These are phyloP conservation scores for Tyria jacobaeae DNA, from an alignment of 2,888 invertebrate species.

Conservation along the genomic window DNA sequence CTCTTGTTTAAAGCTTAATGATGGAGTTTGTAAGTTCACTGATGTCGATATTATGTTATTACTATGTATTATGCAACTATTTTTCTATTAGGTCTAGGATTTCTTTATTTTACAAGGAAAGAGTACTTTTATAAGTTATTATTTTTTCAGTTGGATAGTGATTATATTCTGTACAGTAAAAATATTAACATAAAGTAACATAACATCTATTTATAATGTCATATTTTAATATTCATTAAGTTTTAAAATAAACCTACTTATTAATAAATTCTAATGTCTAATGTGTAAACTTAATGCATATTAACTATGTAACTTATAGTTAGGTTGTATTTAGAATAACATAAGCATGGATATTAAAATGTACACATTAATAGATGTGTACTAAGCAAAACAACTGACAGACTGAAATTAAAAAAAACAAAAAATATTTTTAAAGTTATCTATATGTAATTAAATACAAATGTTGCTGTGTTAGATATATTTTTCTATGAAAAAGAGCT, in stretches of 20 bases:
- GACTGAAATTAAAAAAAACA: neutral
- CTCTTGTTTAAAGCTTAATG: slow-evolving; percentile 71
- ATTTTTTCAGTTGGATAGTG: slow-evolving; percentile 26
- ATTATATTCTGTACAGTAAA: slow-evolving; percentile 48
- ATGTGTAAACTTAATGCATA: slow-evolving; percentile 53
- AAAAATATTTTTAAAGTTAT: slow-evolving; percentile 8
- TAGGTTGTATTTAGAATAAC: slow-evolving; percentile 40
- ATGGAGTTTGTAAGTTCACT: slow-evolving; percentile 52
- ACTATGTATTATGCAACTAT: slow-evolving; percentile 31
- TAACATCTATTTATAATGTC: slow-evolving; percentile 41
- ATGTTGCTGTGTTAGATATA: slow-evolving; percentile 2
- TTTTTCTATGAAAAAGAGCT: slow-evolving; percentile 7
- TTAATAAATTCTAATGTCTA: slow-evolving; percentile 2
- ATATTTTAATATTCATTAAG: slow-evolving; percentile 60
- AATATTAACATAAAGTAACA: slow-evolving; percentile 58
- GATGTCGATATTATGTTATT: slow-evolving; percentile 38
- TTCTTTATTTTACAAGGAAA: slow-evolving; percentile 23
- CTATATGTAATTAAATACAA: neutral
- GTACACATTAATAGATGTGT: slow-evolving; percentile 34
- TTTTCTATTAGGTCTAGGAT: slow-evolving; percentile 33
- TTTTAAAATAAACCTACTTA: slow-evolving; percentile 24
- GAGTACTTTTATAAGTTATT: slow-evolving; percentile 16
- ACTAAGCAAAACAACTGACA: slow-evolving; percentile 12
- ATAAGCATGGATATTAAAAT: slow-evolving; percentile 44
- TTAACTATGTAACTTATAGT: slow-evolving; percentile 47